Base-by-base conservation (phyloP, 2,797 vertebrate genomes). In the Tragopan temminckii region DNA sequence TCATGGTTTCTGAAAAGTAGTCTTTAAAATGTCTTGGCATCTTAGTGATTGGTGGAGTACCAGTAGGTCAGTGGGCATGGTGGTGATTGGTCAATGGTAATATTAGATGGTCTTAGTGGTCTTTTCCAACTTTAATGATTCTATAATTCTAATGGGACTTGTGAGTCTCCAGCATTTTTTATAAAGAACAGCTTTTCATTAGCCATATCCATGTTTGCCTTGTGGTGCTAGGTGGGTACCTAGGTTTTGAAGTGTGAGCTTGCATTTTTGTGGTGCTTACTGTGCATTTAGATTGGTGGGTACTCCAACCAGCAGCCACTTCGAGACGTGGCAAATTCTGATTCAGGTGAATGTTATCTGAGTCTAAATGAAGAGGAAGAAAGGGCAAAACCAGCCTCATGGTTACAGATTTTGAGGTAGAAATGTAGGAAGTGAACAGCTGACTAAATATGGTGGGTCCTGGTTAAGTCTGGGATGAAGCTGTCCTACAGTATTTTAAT, bases 1-100 rank as follows among this genome's bases (percentile, higher is more conserved):
- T 36, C 55, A 31, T 36, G 8, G 5, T 90, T 88, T 79, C 57
- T 80, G 11, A 92, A 83, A 42, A 62, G 21, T 88, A 70, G 55
- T 25, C 29, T 63, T 76, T 85, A 45, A 81, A 81, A 23, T 86
- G 7, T 53, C 40, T 80, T 90, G 52, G 36, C 52, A 48, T 70
- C 24, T 61, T 8, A 63, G 52, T 48, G 52, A 42, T 81, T n/a
- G 25, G 0, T 38, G 23, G 15, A 6, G 3, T 71, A 38, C 10
- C 16, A 15, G n/a, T 29, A 83, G 16, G 74, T 87, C n/a, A 16
- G 1, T 76, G 35, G 48, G 48, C 48, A 27, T 52, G 48, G 14
- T 52, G 48, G 25, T 27, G 25, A 52, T 52, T 5, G 48, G 25
- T 29, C 3, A 14, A 16, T 27, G 48, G 25, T 52, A 27, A 25